Percentiles rank a stretch among this genome's conserved stretches.
phyloP scores from a whole-genome alignment of 2,113 vertebrate genomes.

The Solea solea region DNA sequence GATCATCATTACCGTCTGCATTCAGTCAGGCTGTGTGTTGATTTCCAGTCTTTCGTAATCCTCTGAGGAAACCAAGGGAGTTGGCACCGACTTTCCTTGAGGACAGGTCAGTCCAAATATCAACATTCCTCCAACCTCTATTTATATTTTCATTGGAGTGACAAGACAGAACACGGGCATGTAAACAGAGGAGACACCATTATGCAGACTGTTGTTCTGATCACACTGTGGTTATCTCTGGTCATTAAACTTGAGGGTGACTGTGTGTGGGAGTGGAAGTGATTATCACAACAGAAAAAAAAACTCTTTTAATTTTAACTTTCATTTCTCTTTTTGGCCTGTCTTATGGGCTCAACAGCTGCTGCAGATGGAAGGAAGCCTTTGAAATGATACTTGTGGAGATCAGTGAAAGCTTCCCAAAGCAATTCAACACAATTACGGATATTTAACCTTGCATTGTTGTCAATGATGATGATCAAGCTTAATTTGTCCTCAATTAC shows the following conservation, averaged over 20 bases:
- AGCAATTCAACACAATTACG: conserved; percentile 20
- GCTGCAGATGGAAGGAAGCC: conserved; percentile 19
- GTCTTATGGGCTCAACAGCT: conserved; percentile 16
- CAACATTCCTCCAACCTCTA: conserved; percentile 53
- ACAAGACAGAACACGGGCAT: conserved; percentile 29
- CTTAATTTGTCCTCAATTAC: conserved; percentile 15
- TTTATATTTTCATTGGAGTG: conserved; percentile 61
- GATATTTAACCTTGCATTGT: conserved; percentile 3
- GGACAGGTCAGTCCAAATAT: conserved; percentile 71
- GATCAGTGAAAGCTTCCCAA: conserved; percentile 20
- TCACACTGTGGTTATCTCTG: conserved; percentile 18
- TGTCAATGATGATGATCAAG: conserved; percentile 5
- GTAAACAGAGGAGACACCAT: background rate
- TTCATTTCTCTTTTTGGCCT: conserved; percentile 42
- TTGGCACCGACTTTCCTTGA: conserved; percentile 60
- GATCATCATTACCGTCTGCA: conserved; percentile 76
- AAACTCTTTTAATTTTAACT: conserved; percentile 35
- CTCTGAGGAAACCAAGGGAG: conserved; percentile 66
- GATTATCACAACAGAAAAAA: conserved; percentile 35
- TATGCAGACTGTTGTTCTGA: conserved; percentile 35
- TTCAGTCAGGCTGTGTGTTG: conserved; percentile 62
- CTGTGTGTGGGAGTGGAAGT: conserved; percentile 28
- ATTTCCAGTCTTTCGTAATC: conserved; percentile 74
- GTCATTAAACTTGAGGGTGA: conserved; percentile 17
- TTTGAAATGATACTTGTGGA: background rate